phyloP scores from a whole-genome alignment of 2,888 invertebrate genomes.

The Mactromeris polynyma region DNA sequence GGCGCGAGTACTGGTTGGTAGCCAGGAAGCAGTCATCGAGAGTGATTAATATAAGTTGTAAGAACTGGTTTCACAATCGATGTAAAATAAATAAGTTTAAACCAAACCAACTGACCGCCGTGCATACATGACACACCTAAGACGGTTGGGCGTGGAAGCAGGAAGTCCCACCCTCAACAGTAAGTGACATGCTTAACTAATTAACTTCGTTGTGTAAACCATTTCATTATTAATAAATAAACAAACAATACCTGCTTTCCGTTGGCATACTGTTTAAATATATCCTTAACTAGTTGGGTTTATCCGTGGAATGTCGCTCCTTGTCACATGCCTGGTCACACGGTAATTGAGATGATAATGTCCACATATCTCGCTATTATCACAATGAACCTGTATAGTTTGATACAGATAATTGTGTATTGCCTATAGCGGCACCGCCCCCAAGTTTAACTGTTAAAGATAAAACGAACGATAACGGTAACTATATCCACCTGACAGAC shows the following conservation, averaged over 20 bases:
- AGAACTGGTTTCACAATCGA: no score
- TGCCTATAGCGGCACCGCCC: not conserved
- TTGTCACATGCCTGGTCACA: slow-evolving; percentile 7
- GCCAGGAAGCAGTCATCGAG: no score
- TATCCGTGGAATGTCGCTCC: not conserved
- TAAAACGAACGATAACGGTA: not conserved
- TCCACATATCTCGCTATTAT: not conserved
- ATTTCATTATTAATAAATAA: not conserved
- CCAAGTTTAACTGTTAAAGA: slow-evolving; percentile 6
- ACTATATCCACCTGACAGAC: not conserved
- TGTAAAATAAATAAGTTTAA: no score
- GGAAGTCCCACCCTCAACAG: no score
- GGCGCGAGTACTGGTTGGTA: no score
- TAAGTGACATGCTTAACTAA: no score
- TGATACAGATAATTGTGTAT: not conserved
- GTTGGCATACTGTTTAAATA: not conserved
- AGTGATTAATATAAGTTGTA: no score
- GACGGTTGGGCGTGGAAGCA: no score
- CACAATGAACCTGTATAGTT: not conserved
- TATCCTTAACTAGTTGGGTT: not conserved
- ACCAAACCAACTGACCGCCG: no score
- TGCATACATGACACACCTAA: no score
- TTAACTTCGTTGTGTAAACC: not conserved
- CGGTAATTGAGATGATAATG: not conserved
- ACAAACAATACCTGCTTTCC: not conserved